Evolutionary conservation across 2,113 vertebrate species (phyloP), one percentile per base, ranked within the genome.

Genomic region (Axis porcinus): DNA sequence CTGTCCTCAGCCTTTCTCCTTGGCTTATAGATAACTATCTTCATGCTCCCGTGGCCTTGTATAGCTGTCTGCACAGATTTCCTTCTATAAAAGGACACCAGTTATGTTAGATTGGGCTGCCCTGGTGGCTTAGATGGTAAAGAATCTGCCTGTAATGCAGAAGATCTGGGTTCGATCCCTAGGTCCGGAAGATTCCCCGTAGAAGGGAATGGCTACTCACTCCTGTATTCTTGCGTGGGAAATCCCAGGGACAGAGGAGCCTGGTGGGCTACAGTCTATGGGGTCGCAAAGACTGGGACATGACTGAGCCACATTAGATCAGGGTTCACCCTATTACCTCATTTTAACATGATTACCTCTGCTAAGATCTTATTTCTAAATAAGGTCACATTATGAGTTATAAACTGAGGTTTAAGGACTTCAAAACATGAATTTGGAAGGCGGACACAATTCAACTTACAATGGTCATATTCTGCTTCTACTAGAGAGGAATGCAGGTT

Each of bases 31-130:
- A 50, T 30, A 45, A 14, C 54, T 11, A 11, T 50, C 81, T 81
- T 62, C n/a, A 1, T 7, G 27, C 16, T 54, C 7, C 1, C 1
- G 0, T 12, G 21, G 17, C 16, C 11, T 50, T 28, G 2, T 57
- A 3, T 33, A 45, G 78, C 52, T 62, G 64, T 47, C 50, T 58
- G 45, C 19, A 14, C 52, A 67, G 6, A 33, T 27, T 54, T 54
- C 57, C 67, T 45, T 6, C n/a, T 81, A 30, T 58, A 17, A 43
- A 81, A 33, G 28, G n/a, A 81, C 7, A 52, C 50, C 33, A n/a
- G 40, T 79, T 33, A 17, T 23, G 5, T 43, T 55, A 54, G 23
- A 54, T 7, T 76, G 70, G 70, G 23, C 70, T 76, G 36, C 12
- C 23, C 40, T 76, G 70, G 40, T 43, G 70, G 40, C 23, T 43